Percentiles rank a stretch among this genome's conserved stretches.
Evolutionary conservation across 2,797 vertebrate genomes (phyloP).

Genomic region (Molossus alvarezi): DNA sequence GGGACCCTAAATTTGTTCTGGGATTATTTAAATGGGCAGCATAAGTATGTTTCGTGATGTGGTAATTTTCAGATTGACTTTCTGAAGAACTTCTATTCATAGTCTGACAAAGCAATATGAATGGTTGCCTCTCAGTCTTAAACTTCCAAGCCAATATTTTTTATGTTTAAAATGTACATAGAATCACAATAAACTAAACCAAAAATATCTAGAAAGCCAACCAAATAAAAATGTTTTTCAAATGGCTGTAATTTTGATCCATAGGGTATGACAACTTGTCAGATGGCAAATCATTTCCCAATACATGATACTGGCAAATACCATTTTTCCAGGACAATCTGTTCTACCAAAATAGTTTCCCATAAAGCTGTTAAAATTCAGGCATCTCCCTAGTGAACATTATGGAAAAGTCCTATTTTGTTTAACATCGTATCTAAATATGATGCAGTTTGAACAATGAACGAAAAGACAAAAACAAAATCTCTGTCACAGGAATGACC

Average conservation of each 20-base stretch:
- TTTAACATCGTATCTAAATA: constrained; percentile 12
- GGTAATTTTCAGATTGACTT: constrained; percentile 67
- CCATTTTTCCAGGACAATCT: constrained; percentile 81
- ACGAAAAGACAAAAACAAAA: background rate
- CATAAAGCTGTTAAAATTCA: constrained; percentile 74
- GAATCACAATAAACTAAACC: constrained; percentile 72
- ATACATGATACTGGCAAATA: constrained; percentile 68
- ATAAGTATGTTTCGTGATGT: constrained; percentile 44
- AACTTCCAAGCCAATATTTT: constrained; percentile 33
- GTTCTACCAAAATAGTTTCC: constrained; percentile 74
- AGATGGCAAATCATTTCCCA: constrained; percentile 83
- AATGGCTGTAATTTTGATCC: constrained; percentile 84
- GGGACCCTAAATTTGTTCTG: constrained; percentile 7
- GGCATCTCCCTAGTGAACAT: background rate
- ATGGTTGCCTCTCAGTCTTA: background rate
- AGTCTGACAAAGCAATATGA: constrained; percentile 72
- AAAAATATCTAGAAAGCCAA: constrained; percentile 75
- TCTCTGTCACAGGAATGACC: background rate
- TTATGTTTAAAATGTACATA: constrained; percentile 58
- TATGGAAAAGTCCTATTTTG: background rate
- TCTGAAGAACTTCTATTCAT: constrained; percentile 62
- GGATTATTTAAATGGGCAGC: constrained; percentile 20
- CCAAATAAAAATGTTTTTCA: constrained; percentile 68
- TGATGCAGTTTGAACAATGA: background rate
- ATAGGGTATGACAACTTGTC: constrained; percentile 63